A percentile compares a stretch with the other conserved stretches of the same genome.
Evolutionary conservation across 2,888 invertebrate species (phyloP).

Genomic region (Lycaena phlaeas): DNA sequence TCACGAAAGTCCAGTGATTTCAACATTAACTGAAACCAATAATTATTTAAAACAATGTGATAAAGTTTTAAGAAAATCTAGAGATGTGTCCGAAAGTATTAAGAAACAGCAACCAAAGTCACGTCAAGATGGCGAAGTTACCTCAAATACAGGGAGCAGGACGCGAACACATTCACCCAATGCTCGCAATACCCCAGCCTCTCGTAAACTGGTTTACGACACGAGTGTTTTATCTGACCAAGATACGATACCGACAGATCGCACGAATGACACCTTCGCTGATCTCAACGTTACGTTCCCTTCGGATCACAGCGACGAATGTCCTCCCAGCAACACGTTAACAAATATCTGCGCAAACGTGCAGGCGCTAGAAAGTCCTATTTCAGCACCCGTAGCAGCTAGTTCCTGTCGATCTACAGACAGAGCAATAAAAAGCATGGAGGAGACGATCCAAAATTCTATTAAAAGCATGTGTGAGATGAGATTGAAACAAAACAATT

Average conservation of each 20-base stretch:
- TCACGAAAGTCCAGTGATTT: slow-evolving; percentile 31
- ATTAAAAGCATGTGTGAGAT: slow-evolving; percentile 26
- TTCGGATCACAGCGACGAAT: slow-evolving; percentile 47
- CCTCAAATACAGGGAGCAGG: slow-evolving; percentile 29
- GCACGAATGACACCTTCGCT: slow-evolving; percentile 65
- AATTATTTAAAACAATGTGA: slow-evolving; percentile 48
- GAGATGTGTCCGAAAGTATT: slow-evolving; percentile 43
- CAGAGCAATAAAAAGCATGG: slow-evolving; percentile 31
- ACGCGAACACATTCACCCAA: slow-evolving; percentile 41
- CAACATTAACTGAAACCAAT: slow-evolving; percentile 45
- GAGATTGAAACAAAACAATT: slow-evolving; percentile 16
- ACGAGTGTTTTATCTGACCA: slow-evolving; percentile 43
- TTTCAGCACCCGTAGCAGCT: slow-evolving; percentile 16
- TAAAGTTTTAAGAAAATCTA: slow-evolving; percentile 45
- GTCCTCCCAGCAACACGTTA: slow-evolving; percentile 21
- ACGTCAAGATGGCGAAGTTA: slow-evolving; percentile 19
- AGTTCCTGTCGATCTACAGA: slow-evolving; percentile 26
- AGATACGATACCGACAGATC: slow-evolving; percentile 52
- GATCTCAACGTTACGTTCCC: slow-evolving; percentile 62
- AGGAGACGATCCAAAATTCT: slow-evolving; percentile 33
- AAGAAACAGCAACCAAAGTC: slow-evolving; percentile 30
- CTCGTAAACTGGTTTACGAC: slow-evolving; percentile 47
- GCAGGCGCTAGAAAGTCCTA: slow-evolving; percentile 23
- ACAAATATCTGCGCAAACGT: slow-evolving; percentile 18
- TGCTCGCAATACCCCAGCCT: slow-evolving; percentile 26